phyloP scores from a whole-genome alignment of 2,888 invertebrate genomes.

The Latrodectus hesperus region DNA sequence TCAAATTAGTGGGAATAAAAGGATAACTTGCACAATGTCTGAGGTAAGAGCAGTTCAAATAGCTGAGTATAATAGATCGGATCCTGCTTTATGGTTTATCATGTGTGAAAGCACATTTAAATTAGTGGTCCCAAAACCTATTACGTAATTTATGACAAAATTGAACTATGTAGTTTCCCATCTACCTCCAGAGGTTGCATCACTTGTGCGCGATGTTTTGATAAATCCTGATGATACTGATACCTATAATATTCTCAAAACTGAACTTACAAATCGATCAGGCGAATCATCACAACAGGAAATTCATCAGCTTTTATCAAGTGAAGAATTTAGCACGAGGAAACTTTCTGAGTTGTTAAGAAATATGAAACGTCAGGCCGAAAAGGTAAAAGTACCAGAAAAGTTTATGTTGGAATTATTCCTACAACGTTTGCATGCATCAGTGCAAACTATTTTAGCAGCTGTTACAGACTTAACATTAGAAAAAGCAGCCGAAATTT shows the following conservation, averaged over 20 bases:
- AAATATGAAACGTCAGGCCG: neutral
- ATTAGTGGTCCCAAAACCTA: neutral
- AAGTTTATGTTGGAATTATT: slow-evolving; percentile 3
- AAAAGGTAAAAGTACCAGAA: neutral
- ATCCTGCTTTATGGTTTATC: neutral
- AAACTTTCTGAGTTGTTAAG: slow-evolving; percentile 1
- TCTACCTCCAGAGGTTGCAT: neutral
- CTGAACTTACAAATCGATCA: neutral
- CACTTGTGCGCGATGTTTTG: neutral
- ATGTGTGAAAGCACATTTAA: neutral
- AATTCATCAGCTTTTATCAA: neutral
- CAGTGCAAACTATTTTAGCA: neutral
- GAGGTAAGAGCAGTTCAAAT: too few relatives aligned
- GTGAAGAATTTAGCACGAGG: neutral
- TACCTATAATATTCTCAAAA: neutral
- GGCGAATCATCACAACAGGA: slow-evolving; percentile 3
- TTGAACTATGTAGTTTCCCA: slow-evolving; percentile 11
- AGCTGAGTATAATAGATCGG: too few relatives aligned
- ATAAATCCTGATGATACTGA: too few relatives aligned
- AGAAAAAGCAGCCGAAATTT: too few relatives aligned
- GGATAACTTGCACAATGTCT: too few relatives aligned
- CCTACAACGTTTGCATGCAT: slow-evolving; percentile 5
- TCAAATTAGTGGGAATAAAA: too few relatives aligned
- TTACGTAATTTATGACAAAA: neutral
- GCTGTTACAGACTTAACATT: too few relatives aligned